Evolutionary conservation across 2,888 invertebrate genomes (phyloP), one percentile per base, ranked within the genome.

Genomic region (Chymomyza caudatula): DNA sequence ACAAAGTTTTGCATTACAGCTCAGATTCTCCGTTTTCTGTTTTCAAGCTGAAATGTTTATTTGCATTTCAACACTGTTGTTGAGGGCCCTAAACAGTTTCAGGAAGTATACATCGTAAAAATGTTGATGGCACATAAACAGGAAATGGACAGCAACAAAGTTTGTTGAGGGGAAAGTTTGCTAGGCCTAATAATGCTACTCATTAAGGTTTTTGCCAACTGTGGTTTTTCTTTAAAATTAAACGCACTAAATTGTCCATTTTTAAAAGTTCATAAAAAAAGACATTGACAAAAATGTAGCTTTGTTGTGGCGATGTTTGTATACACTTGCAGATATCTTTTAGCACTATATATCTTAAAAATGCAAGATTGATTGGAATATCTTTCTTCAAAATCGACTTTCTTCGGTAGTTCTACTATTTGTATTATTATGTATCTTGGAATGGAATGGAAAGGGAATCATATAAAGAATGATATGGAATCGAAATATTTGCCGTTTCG

Each of bases 11-110:
- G 8, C 22, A 4, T 20, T 44, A 57, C 42, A 19, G 42, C n/a
- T 37, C 29, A 37, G 29, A 37, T 37, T 37, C 11, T n/a, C n/a
- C n/a, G n/a, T n/a, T n/a, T n/a, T n/a, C n/a, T n/a, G n/a, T n/a
- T n/a, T n/a, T n/a, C n/a, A 37, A 13, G 13, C 25, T 67, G 19
- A 60, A 81, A 83, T 78, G 77, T 85, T 78, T 78, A 74, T 84
- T 84, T 80, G 57, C 68, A 65, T 74, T 70, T 52, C 47, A 37
- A 11, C 2, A 37, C 11, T 37, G 29, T 37, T 37, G 29, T 37
- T 37, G 55, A 56, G 57, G 29, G 20, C 53, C 57, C 42, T 37
- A 20, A 47, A 57, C 59, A 49, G 63, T 51, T 61, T 69, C 43
- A 71, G 69, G 69, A 73, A 72, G 68, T 62, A 25, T 61, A 29